Conservation (phyloP, 2,888 invertebrate genomes). For the Chloroclystis v-ata region DNA sequence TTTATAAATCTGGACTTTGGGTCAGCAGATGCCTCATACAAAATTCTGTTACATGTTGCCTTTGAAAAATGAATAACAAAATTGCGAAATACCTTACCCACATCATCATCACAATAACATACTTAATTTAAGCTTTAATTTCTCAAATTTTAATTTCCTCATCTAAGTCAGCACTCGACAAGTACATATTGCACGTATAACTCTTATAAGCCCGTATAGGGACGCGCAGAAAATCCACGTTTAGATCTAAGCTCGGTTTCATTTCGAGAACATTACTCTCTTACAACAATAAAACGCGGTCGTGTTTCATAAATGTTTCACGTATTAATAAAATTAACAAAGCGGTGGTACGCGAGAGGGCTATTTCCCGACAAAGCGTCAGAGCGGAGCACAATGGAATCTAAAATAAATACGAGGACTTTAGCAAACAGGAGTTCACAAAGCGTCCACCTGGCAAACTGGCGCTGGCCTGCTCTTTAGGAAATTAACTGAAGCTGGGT, state of each 20-base stretch:
- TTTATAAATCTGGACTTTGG: constrained; percentile 17
- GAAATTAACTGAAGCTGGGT: constrained; percentile 65
- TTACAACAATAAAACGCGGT: constrained; percentile 74
- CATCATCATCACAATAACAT: too few species aligned
- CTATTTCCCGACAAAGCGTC: constrained; percentile 72
- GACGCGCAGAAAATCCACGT: constrained; percentile 56
- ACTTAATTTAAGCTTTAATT: too few species aligned
- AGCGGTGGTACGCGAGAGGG: constrained; percentile 64
- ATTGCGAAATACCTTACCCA: too few species aligned
- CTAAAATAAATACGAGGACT: constrained; percentile 76
- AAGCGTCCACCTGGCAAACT: constrained; percentile 67
- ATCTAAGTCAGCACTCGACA: constrained; percentile 31
- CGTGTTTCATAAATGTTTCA: constrained; percentile 76
- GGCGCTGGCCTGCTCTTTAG: constrained; percentile 38
- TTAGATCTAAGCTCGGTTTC: constrained; percentile 59
- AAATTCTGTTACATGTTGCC: background rate
- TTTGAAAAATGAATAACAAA: too few species aligned
- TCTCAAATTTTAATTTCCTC: constrained; percentile 41
- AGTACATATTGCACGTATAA: constrained; percentile 38
- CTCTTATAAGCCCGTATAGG: constrained; percentile 61
- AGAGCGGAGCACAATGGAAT: constrained; percentile 69
- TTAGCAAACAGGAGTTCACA: constrained; percentile 72
- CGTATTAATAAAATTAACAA: constrained; percentile 78
- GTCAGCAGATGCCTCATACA: constrained; percentile 11
- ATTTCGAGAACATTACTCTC: constrained; percentile 67